Conservation (phyloP, 2,888 invertebrate species). For the Eretmocerus hayati region DNA sequence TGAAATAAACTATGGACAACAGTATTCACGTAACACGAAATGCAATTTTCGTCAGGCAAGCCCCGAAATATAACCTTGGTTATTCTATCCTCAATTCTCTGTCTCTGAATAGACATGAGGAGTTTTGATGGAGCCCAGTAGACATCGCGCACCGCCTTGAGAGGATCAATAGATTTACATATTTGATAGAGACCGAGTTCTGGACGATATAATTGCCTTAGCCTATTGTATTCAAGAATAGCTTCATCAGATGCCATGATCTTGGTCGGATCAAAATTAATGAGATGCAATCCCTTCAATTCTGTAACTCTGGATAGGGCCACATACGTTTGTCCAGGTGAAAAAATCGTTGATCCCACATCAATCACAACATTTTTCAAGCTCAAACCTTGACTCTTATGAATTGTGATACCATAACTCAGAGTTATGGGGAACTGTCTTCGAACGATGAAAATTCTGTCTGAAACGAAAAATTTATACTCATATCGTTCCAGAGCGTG, state of each 20-base stretch:
- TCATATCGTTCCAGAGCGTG: conserved; percentile 19
- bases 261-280: conserved; percentile 25
- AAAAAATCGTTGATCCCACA: conserved; percentile 15
- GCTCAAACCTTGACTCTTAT: too few species aligned
- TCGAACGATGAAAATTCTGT: conserved; percentile 23
- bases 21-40: too few species aligned
- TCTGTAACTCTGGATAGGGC: too few species aligned
- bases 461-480: conserved; percentile 28
- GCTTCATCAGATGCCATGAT: too few species aligned
- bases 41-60: too few species aligned
- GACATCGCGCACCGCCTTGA: background rate
- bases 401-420: too few species aligned
- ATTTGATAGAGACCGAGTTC: background rate
- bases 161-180: background rate
- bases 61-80: too few species aligned
- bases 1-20: background rate
- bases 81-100: too few species aligned
- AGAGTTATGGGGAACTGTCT: conserved; percentile 27
- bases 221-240: too few species aligned
- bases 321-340: too few species aligned
- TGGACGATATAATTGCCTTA: conserved; percentile 19
- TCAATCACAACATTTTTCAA: conserved; percentile 26
- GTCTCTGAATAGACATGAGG: background rate
- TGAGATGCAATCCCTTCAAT: conserved; percentile 26
- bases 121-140: too few species aligned